These are phyloP conservation scores for Theocolax elegans DNA, from an alignment of 1,140 invertebrate species.

Conservation along the genomic window DNA sequence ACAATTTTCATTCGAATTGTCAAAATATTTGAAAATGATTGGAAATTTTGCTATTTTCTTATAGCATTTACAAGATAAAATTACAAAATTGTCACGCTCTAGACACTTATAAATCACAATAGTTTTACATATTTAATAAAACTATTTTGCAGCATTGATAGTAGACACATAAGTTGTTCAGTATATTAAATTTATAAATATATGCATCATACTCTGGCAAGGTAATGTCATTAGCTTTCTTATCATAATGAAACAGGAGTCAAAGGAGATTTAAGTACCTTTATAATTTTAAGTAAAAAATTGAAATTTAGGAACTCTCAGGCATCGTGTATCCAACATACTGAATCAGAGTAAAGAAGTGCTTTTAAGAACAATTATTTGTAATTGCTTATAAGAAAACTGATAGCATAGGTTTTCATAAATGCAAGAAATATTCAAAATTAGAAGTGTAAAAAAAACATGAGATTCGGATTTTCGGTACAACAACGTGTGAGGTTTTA, in stretches of 20 bases:
- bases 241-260: background rate
- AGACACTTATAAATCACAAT: constrained; percentile 18
- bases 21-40: constrained; percentile 9
- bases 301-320: background rate
- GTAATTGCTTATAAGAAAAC: too few species aligned
- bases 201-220: background rate
- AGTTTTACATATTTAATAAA: background rate
- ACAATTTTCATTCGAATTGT: constrained; percentile 17
- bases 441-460: constrained; percentile 29
- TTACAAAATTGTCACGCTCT: constrained; percentile 23
- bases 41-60: constrained; percentile 10
- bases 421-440: constrained; percentile 16
- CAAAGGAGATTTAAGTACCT: background rate
- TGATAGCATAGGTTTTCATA: too few species aligned
- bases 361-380: too few species aligned
- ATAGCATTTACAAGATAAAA: constrained; percentile 32
- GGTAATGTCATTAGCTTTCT: background rate
- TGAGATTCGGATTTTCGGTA: constrained; percentile 13
- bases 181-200: constrained; percentile 4
- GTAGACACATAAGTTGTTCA: too few species aligned
- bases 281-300: background rate
- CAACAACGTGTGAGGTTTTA: background rate
- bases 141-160: constrained; percentile 18
- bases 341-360: too few species aligned
- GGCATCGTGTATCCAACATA: constrained; percentile 10